phyloP scores from a whole-genome alignment of 2,888 invertebrate species.

The Allacma fusca region DNA sequence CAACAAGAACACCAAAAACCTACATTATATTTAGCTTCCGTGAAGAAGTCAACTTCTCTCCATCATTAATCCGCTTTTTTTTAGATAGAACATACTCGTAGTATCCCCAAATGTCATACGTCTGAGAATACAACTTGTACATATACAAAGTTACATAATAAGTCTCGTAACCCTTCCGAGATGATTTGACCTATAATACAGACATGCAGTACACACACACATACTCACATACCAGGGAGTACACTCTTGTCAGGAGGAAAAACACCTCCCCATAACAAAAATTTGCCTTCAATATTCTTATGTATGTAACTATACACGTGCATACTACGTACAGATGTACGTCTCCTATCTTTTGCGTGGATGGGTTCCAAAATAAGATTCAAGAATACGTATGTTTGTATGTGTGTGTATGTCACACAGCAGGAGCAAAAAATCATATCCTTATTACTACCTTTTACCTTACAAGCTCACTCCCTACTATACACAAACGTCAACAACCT shows the following conservation, averaged over 20 bases:
- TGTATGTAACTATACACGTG: no score
- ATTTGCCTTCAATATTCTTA: not conserved
- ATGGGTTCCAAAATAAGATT: not conserved
- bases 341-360: not conserved
- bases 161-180: not conserved
- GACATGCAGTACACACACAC: not conserved
- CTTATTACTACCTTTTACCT: not conserved
- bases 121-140: no score
- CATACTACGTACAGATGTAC: no score
- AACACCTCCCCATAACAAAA: not conserved
- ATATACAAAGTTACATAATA: not conserved
- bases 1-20: not conserved
- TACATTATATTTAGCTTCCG: not conserved
- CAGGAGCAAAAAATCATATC: not conserved
- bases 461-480: not conserved
- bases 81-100: no score
- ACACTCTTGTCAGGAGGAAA: not conserved
- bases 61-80: not conserved
- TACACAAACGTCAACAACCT: conserved; percentile 6
- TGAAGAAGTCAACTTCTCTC: not conserved
- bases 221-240: no score
- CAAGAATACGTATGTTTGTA: no score
- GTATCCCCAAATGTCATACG: no score
- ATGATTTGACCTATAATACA: not conserved
- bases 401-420: not conserved